Evolutionary conservation across 2,113 vertebrate species (phyloP).

Genomic region (Alligator mississippiensis): DNA sequence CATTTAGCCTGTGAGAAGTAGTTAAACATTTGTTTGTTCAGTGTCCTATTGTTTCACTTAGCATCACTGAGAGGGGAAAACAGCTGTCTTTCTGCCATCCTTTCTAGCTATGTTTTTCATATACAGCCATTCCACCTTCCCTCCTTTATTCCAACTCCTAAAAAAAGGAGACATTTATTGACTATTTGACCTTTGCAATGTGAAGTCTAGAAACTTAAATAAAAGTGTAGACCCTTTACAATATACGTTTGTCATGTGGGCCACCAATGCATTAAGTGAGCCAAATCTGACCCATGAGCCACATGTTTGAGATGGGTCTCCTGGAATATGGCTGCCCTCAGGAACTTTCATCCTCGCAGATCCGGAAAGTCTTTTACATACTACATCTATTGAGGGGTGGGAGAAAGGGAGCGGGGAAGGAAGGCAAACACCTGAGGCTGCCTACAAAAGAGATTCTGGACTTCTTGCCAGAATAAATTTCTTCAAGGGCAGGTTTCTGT

Average conservation of each 20-base stretch:
- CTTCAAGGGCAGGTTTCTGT: conserved; percentile 3
- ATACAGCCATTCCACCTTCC: background rate
- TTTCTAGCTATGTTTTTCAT: background rate
- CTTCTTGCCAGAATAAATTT: background rate
- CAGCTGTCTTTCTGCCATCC: background rate
- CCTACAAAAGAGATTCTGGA: conserved; percentile 51
- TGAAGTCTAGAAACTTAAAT: background rate
- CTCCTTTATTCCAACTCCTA: background rate
- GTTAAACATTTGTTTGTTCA: conserved; percentile 5
- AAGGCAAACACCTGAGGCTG: conserved; percentile 55
- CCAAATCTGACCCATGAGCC: conserved; percentile 52
- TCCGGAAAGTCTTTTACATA: conserved; percentile 60
- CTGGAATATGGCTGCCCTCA: conserved; percentile 37
- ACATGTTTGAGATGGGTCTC: background rate
- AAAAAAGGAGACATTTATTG: too few species aligned
- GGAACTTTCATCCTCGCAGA: conserved; percentile 50
- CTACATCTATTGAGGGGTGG: background rate
- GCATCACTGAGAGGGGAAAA: background rate
- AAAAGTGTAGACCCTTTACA: conserved; percentile 45
- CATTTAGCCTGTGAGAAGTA: background rate
- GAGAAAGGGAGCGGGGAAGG: background rate
- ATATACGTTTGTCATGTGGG: conserved; percentile 42
- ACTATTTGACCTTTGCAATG: too few species aligned
- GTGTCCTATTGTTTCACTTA: accelerated
- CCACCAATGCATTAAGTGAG: conserved; percentile 40